Evolutionary conservation across 2,797 vertebrate genomes (phyloP).

Genomic region (Triplophysa yarkandensis): DNA sequence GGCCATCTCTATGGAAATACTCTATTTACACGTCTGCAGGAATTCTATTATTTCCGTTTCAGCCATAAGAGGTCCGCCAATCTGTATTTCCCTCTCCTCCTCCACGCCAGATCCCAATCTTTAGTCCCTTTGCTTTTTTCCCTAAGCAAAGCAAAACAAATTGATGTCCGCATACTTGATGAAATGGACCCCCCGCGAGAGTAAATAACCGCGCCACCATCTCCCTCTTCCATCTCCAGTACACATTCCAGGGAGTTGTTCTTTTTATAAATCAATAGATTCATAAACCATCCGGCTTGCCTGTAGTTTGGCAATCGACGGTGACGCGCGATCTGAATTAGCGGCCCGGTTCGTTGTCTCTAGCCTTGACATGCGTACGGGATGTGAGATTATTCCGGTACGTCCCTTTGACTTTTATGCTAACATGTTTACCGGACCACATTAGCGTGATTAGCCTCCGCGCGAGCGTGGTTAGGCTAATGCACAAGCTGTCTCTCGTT

Average conservation of each 20-base stretch:
- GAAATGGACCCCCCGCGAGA: slow-evolving; percentile 63
- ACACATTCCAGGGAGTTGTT: slow-evolving; percentile 53
- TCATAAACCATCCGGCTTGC: slow-evolving; percentile 58
- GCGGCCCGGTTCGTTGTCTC: slow-evolving; percentile 1
- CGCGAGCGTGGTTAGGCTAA: slow-evolving; percentile 46
- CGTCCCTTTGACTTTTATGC: slow-evolving; percentile 41
- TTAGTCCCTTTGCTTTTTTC: slow-evolving; percentile 54
- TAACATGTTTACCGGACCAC: slow-evolving; percentile 50
- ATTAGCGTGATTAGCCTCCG: slow-evolving; percentile 49
- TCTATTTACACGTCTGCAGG: slow-evolving; percentile 66
- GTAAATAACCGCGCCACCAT: slow-evolving; percentile 64
- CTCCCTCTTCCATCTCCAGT: slow-evolving; percentile 56
- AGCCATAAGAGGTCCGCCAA: slow-evolving; percentile 65
- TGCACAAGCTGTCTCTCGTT: slow-evolving; percentile 56
- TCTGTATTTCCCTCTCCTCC: slow-evolving; percentile 53
- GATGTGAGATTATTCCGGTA: slow-evolving; percentile 22
- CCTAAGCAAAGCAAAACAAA: slow-evolving; percentile 68
- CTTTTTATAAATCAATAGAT: slow-evolving; percentile 56
- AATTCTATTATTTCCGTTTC: slow-evolving; percentile 68
- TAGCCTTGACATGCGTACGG: slow-evolving; percentile 9
- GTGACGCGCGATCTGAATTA: background rate
- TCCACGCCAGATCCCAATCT: slow-evolving; percentile 64
- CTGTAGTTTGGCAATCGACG: slow-evolving; percentile 1
- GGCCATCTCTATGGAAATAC: slow-evolving; percentile 76
- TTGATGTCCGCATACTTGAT: slow-evolving; percentile 69